phyloP scores from a whole-genome alignment of 2,888 invertebrate genomes.

The Toxonevra muliebris region DNA sequence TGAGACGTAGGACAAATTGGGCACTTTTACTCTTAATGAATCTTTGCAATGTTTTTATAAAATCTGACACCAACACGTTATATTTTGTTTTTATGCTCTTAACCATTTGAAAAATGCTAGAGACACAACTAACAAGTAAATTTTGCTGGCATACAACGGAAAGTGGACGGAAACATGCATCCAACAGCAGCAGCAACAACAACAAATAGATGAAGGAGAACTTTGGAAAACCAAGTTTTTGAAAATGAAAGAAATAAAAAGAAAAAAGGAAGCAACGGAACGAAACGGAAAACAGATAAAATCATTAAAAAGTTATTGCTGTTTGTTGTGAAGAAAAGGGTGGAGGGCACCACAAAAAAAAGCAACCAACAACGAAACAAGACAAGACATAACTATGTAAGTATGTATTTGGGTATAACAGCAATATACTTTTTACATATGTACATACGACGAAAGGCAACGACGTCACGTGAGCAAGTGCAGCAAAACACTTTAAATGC shows the following conservation, averaged over 20 bases:
- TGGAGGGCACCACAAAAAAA: not conserved
- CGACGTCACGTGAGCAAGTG: not conserved
- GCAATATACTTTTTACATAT: no score
- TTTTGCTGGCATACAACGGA: not conserved
- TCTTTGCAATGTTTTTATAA: not conserved
- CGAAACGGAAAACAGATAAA: slow-evolving; percentile 24
- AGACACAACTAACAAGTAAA: not conserved
- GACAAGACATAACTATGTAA: no score
- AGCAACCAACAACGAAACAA: not conserved
- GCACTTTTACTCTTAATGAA: not conserved
- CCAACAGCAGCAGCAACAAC: not conserved
- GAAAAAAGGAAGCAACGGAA: not conserved
- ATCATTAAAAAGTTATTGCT: slow-evolving; percentile 26
- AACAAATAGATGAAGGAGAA: not conserved
- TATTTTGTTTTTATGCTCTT: not conserved
- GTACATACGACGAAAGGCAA: not conserved
- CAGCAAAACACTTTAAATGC: not conserved
- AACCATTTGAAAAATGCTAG: not conserved
- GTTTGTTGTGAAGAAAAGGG: slow-evolving; percentile 6
- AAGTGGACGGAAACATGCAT: slow-evolving; percentile 4
- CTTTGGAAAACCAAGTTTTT: slow-evolving; percentile 10
- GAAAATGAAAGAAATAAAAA: not conserved
- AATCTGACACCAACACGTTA: not conserved
- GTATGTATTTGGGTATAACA: no score
- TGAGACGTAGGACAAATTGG: no score